Base-by-base conservation (phyloP, 2,888 invertebrate genomes). In the Stictocephala bisonia region DNA sequence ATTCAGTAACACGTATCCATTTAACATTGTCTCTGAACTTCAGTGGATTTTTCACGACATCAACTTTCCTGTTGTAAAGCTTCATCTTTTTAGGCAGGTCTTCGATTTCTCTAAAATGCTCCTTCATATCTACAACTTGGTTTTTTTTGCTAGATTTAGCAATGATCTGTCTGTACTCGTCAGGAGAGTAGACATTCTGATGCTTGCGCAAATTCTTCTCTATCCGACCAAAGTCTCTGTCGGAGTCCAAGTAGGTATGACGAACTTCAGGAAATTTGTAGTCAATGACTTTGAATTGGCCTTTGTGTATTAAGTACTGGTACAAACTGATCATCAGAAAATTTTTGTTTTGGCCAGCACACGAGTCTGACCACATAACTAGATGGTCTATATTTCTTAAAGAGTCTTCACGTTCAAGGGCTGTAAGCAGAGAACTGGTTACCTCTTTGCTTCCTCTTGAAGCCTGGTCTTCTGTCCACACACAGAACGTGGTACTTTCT, bases 261-360 rank as follows among this genome's bases (percentile, higher is more conserved):
- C 80, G 81, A 18, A 81, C 81, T 76, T 80, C 81, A 3, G 81
- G 82, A 77, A 81, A 82, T 76, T 82, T 81, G 74, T 82, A 80
- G 31, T 81, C 80, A 31, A 80, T 80, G 7, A 74, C 67, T 73
- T 80, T 78, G 74, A 80, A 81, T 51, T 76, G 71, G 31, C 79
- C 78, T 77, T 79, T 81, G 40, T 79, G 66, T 50, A 77, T 53
- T 48, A 77, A 41, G 51, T 74, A 74, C 50, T 76, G 76, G 24
- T 74, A 76, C n/a, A 72, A n/a, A 31, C 58, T 31, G 26, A 71
- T 22, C 64, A 71, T 44, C 6, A 50, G 13, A 31, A 71, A 71
- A 31, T 64, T 44, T 53, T 76, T 74, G 48, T 76, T 76, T 51
- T 75, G 67, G 6, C 74, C 75, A 15, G 58, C 24, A 40, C 69